Percentiles rank a stretch among this genome's conserved stretches.
These are phyloP conservation scores for Corythucha ciliata DNA, from an alignment of 2,888 invertebrate species.

Conservation along the genomic window DNA sequence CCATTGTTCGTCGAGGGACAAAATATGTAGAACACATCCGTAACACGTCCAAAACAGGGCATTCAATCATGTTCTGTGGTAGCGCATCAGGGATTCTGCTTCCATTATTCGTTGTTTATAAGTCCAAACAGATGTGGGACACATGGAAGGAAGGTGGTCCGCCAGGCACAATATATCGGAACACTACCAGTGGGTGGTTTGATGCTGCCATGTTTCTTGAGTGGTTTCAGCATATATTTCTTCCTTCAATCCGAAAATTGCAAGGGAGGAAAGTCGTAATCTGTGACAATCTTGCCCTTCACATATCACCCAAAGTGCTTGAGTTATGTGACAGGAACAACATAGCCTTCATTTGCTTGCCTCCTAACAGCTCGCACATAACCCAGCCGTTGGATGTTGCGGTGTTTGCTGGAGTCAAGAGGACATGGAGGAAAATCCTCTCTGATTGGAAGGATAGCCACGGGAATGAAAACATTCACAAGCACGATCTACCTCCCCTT, in stretches of 20 bases:
- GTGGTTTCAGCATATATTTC: constrained; percentile 24
- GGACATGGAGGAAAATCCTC: constrained; percentile 32
- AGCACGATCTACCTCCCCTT: constrained; percentile 26
- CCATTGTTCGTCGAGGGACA: constrained; percentile 35
- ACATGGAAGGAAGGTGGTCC: constrained; percentile 38
- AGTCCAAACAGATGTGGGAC: constrained; percentile 34
- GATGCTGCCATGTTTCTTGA: constrained; percentile 21
- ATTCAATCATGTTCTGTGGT: constrained; percentile 39
- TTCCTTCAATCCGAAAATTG: constrained; percentile 21
- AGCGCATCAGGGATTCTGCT: constrained; percentile 40
- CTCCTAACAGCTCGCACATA: constrained; percentile 33
- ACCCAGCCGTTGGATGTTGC: constrained; percentile 34
- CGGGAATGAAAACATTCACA: constrained; percentile 24
- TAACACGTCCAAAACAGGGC: constrained; percentile 38
- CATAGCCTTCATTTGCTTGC: constrained; percentile 35
- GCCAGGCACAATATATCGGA: constrained; percentile 29
- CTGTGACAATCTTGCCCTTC: constrained; percentile 38
- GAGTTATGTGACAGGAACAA: constrained; percentile 35
- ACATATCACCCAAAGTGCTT: constrained; percentile 34
- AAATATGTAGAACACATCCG: constrained; percentile 39
- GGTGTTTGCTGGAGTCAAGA: constrained; percentile 35
- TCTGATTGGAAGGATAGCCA: constrained; percentile 28
- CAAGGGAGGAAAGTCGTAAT: constrained; percentile 34
- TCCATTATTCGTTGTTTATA: constrained; percentile 40
- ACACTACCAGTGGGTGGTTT: constrained; percentile 27